A percentile compares a stretch with the other conserved stretches of the same genome.
phyloP scores from a whole-genome alignment of 2,113 vertebrate genomes.

The Egretta garzetta region DNA sequence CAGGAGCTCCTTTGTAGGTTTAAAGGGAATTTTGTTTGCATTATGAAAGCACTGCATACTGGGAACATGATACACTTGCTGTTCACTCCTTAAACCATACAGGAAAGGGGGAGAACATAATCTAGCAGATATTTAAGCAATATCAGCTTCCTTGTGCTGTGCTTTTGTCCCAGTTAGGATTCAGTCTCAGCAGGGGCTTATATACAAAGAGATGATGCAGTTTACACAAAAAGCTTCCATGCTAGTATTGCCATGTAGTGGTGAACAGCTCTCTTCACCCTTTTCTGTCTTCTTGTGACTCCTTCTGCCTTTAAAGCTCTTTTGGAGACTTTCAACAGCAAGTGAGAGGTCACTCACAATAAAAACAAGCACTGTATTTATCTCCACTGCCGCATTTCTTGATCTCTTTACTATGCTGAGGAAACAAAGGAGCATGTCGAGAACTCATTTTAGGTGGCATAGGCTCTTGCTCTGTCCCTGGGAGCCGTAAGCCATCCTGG shows the following conservation, averaged over 20 bases:
- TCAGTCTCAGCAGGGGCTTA: background rate
- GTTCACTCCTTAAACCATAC: background rate
- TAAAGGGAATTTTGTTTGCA: background rate
- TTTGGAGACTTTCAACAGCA: background rate
- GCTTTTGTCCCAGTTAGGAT: slow-evolving; percentile 11
- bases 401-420: background rate
- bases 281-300: background rate
- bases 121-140: background rate
- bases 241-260: background rate
- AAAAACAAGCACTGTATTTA: background rate
- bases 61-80: background rate
- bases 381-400: background rate
- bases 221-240: background rate
- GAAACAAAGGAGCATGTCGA: background rate
- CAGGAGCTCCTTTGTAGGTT: background rate
- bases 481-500: background rate
- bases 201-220: background rate
- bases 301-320: background rate
- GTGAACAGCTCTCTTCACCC: background rate
- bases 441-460: background rate
- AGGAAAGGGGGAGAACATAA: background rate
- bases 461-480: rapidly evolving
- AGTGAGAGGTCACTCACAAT: background rate
- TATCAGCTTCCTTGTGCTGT: background rate
- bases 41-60: background rate